Percentiles rank a stretch among this genome's conserved stretches.
Conservation (phyloP, 2,113 vertebrate species). For the Benitochromis conjunctus region DNA sequence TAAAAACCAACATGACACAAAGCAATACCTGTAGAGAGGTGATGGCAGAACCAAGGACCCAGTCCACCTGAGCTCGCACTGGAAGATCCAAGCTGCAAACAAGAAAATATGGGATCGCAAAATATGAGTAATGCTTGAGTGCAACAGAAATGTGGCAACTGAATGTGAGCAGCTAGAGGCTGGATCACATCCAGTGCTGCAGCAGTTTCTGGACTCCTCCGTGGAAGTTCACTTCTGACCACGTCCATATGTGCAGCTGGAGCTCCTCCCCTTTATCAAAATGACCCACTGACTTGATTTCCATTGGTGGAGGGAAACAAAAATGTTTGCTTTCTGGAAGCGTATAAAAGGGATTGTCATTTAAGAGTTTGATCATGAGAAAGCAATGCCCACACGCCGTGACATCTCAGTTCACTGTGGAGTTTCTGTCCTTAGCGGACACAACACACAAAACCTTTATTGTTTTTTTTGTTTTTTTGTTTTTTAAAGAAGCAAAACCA, state of each 20-base stretch:
- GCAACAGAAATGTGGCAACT: neutral
- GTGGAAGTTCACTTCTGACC: neutral
- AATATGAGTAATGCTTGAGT: neutral
- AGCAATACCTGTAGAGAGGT: neutral
- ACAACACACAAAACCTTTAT: neutral
- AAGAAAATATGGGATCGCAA: neutral
- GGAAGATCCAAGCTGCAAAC: rapidly evolving
- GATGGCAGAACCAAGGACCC: neutral
- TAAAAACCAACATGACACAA: neutral
- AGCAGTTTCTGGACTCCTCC: neutral
- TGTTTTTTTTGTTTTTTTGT: too few relatives aligned
- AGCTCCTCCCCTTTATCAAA: neutral
- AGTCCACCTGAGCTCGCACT: neutral
- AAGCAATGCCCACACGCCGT: neutral
- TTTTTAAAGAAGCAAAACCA: neutral
- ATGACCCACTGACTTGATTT: neutral
- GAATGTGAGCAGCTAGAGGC: neutral
- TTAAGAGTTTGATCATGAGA: neutral
- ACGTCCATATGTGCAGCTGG: neutral
- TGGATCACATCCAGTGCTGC: neutral
- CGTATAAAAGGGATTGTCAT: neutral
- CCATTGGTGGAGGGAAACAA: neutral
- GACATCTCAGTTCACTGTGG: neutral
- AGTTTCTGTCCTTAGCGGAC: neutral
- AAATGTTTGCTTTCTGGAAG: neutral